phyloP scores from a whole-genome alignment of 2,797 vertebrate genomes.

The Pagetopsis macropterus region DNA sequence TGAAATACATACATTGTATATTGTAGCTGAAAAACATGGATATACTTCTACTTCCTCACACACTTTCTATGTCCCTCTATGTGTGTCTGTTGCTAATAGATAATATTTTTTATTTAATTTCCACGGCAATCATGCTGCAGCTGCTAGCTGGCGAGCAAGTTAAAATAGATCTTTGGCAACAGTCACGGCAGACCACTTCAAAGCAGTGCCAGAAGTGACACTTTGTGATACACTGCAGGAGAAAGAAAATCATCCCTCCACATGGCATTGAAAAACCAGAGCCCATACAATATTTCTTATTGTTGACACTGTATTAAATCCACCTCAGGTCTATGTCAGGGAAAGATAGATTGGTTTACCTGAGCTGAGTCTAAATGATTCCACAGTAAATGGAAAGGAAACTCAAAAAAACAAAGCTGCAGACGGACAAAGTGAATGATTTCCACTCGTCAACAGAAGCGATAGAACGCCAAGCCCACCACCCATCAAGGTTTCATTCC shows the following conservation, averaged over 20 bases:
- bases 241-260: constrained; percentile 22
- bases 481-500: constrained; percentile 40
- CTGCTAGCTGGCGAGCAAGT: constrained; percentile 23
- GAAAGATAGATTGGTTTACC: not conserved
- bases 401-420: not conserved
- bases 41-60: constrained; percentile 4
- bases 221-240: constrained; percentile 27
- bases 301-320: constrained; percentile 14
- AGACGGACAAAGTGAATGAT: not conserved
- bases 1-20: not conserved
- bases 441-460: constrained; percentile 29
- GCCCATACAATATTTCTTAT: constrained; percentile 5
- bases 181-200: constrained; percentile 34
- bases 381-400: not conserved
- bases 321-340: constrained; percentile 22
- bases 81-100: not conserved
- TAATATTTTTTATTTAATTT: constrained; percentile 28
- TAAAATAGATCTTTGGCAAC: constrained; percentile 47
- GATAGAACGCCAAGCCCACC: constrained; percentile 10
- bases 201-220: constrained; percentile 42
- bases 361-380: constrained; percentile 13
- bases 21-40: not conserved
- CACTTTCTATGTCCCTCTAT: not conserved
- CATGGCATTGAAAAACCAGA: constrained; percentile 11
- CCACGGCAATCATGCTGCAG: constrained; percentile 25